Percentiles rank a stretch among this genome's conserved stretches.
Conservation (phyloP, 2,888 invertebrate genomes). For the Sinelater perroti region DNA sequence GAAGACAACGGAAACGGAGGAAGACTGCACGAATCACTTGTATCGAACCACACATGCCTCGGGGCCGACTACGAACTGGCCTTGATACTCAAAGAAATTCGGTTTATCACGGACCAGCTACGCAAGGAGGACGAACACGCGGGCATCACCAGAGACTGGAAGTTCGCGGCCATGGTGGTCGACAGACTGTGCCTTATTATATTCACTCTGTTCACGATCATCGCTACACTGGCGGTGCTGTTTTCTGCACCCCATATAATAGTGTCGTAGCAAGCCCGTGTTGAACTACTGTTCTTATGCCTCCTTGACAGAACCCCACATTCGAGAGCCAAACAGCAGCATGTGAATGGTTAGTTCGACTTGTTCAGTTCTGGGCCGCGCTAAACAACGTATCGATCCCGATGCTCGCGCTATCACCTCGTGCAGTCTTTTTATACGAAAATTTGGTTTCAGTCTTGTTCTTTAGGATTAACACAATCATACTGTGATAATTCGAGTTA, state of each 20-base stretch:
- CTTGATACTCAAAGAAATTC: conserved; percentile 92
- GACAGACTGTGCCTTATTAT: conserved; percentile 99
- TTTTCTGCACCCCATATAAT: conserved; percentile 96
- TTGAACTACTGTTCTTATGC: conserved; percentile 50
- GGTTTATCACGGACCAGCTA: conserved; percentile 92
- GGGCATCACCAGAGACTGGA: conserved; percentile 97
- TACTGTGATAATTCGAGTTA: conserved; percentile 76
- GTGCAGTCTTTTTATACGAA: conserved; percentile 33
- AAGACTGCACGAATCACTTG: conserved; percentile 76
- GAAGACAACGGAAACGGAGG: conserved; percentile 68
- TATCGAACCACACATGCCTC: conserved; percentile 85
- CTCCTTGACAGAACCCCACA: conserved; percentile 37
- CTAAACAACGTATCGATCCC: conserved; percentile 44
- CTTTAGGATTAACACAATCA: conserved; percentile 62
- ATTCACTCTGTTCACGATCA: conserved; percentile 98
- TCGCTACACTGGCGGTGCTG: conserved; percentile 96
- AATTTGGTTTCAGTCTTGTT: conserved; percentile 58
- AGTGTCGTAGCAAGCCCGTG: conserved; percentile 79
- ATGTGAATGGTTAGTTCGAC: conserved; percentile 35
- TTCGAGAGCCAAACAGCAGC: conserved; percentile 30
- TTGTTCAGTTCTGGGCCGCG: conserved; percentile 30
- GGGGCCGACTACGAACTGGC: conserved; percentile 90
- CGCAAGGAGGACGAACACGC: conserved; percentile 94
- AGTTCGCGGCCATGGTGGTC: conserved; percentile 99
- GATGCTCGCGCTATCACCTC: conserved; percentile 44